These are phyloP conservation scores for Fistularia tabacaria DNA, from an alignment of 2,797 vertebrate genomes.

Conservation along the genomic window DNA sequence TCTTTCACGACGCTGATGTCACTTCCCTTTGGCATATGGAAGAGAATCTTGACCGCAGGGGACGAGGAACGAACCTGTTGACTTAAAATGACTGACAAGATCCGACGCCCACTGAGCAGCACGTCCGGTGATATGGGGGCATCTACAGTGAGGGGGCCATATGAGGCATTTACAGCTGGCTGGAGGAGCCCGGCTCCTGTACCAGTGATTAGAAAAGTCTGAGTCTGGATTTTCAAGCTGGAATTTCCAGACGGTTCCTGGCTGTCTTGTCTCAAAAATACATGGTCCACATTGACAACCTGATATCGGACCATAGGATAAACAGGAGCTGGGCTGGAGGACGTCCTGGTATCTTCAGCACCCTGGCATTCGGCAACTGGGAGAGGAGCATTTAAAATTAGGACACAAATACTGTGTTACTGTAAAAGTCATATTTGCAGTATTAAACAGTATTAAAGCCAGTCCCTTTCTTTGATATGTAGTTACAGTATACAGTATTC, in stretches of 20 bases:
- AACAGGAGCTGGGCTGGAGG: constrained; percentile 75
- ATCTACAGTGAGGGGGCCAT: constrained; percentile 81
- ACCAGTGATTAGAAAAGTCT: constrained; percentile 84
- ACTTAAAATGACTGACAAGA: constrained; percentile 78
- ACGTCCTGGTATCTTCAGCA: constrained; percentile 71
- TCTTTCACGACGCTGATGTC: constrained; percentile 50
- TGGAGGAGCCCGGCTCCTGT: constrained; percentile 55
- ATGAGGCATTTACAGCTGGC: constrained; percentile 83
- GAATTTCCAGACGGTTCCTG: constrained; percentile 80
- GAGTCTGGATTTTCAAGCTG: constrained; percentile 79
- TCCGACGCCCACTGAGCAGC: constrained; percentile 72
- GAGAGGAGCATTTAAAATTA: neutral
- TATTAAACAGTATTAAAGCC: no score
- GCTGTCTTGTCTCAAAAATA: constrained; percentile 84
- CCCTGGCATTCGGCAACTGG: constrained; percentile 80
- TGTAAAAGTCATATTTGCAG: no score
- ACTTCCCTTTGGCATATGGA: constrained; percentile 74
- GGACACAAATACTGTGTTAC: no score
- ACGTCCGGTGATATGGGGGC: constrained; percentile 79
- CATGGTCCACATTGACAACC: constrained; percentile 81
- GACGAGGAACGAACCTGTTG: constrained; percentile 78
- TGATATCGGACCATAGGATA: constrained; percentile 83
- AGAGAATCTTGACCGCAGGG: constrained; percentile 85
- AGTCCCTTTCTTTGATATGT: no score
- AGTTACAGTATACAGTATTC: no score